Percentiles rank a stretch among this genome's conserved stretches.
These are phyloP conservation scores for Merodon equestris DNA, from an alignment of 2,888 invertebrate species.

Conservation along the genomic window DNA sequence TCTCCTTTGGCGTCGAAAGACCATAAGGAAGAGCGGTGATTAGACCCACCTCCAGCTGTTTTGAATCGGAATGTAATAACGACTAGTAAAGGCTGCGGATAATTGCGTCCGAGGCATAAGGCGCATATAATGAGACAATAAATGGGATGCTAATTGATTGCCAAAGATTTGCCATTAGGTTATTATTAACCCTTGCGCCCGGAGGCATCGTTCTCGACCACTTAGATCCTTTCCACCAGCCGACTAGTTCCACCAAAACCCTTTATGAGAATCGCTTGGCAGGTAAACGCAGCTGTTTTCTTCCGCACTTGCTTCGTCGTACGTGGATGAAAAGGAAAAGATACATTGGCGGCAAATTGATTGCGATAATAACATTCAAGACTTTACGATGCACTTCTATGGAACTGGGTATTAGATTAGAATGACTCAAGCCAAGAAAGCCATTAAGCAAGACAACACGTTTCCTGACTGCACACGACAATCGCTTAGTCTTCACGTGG, in stretches of 20 bases:
- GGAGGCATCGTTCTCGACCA: not conserved
- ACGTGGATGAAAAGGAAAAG: not conserved
- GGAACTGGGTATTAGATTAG: not conserved
- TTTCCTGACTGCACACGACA: not conserved
- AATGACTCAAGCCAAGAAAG: no score
- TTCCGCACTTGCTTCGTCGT: no score
- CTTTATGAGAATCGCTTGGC: no score
- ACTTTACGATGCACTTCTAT: conserved; percentile 48
- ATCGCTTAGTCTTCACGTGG: no score
- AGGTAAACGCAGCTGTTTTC: no score
- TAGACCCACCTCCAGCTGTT: no score
- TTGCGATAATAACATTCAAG: conserved; percentile 61
- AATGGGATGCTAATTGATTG: conserved; percentile 61
- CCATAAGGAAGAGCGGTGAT: no score
- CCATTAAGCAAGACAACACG: no score
- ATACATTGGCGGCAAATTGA: conserved; percentile 60
- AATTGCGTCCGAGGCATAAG: conserved; percentile 15
- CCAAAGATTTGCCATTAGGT: conserved; percentile 35
- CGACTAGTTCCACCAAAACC: no score
- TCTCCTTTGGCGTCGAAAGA: no score
- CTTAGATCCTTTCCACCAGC: no score
- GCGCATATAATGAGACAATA: conserved; percentile 56
- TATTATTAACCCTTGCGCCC: conserved; percentile 6
- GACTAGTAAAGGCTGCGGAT: not conserved
- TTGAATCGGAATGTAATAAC: no score